These are phyloP conservation scores for Manis pentadactyla DNA, from an alignment of 2,797 vertebrate species.

Conservation along the genomic window DNA sequence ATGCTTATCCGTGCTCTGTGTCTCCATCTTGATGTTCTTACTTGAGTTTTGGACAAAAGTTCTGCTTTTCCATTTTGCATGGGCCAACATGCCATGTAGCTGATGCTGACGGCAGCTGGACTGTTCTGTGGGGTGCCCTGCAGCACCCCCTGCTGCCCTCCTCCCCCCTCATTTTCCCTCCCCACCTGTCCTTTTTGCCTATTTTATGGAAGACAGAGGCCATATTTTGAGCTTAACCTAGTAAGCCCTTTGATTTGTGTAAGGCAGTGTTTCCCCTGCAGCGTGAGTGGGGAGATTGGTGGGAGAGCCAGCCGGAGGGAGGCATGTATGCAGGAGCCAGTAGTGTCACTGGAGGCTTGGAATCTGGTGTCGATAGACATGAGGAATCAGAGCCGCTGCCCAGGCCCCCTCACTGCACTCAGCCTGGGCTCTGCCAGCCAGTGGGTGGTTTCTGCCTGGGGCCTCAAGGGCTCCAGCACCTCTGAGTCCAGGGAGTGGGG, in stretches of 20 bases:
- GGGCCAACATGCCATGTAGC: not conserved
- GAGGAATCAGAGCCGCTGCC: not conserved
- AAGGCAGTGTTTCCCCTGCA: not conserved
- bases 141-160: not conserved
- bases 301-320: not conserved
- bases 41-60: not conserved
- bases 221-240: not conserved
- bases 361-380: not conserved
- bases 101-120: not conserved
- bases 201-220: not conserved
- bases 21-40: not conserved
- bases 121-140: not conserved
- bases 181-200: not conserved
- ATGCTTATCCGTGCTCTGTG: accelerated
- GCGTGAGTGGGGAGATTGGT: not conserved
- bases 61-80: not conserved
- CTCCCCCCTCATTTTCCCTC: not conserved
- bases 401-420: not conserved
- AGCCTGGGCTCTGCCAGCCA: not conserved
- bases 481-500: not conserved
- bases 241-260: not conserved
- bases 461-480: not conserved
- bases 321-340: not conserved
- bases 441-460: not conserved
- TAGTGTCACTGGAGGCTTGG: not conserved